Base-by-base conservation (phyloP, 2,888 invertebrate species). In the Autographa pulchrina region DNA sequence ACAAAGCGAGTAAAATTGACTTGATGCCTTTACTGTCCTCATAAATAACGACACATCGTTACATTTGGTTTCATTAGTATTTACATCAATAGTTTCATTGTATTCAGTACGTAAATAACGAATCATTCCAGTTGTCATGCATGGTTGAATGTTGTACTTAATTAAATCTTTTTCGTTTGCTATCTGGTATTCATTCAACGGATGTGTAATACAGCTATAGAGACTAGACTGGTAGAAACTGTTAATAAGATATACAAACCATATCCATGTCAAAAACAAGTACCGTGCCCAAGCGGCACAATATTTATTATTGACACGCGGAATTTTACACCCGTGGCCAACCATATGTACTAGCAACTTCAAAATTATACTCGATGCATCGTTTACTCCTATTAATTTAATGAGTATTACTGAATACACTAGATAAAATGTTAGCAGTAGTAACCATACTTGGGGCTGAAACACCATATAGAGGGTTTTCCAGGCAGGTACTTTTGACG, bases 221-320 rank as follows among this genome's bases (percentile, higher is more conserved):
- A 90, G 71, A 52, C 74, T 83, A 0, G 86, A 84, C 25, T 85
- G 87, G 63, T 86, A 88, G 31, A 80, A 84, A 60, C 72, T 73
- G 67, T 83, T 86, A 0, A 87, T 72, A 5, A 87, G 66, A 70
- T 73, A 88, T 0, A 91, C 86, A 20, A 90, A 92, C 84, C 87
- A 84, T 4, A 92, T 78, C 93, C 93, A 93, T 16, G 85, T 73
- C 31, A 91, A 84, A 6, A 92, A 77, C 1, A 84, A 31, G 32
- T 25, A 68, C 32, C 72, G 78, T 0, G 75, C 62, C 8, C 11
- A 35, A 35, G 35, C 35, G 35, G 35, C 35, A 35, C 35, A 8
- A 35, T 35, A 35, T 35, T 35, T 35, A 35, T 48, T 61, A 11
- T 69, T 65, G 8, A 65, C 5, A 41, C 66, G 14, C 4, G 62